Base-by-base conservation (phyloP, 2,888 invertebrate species). In the Macrophya annulata region DNA sequence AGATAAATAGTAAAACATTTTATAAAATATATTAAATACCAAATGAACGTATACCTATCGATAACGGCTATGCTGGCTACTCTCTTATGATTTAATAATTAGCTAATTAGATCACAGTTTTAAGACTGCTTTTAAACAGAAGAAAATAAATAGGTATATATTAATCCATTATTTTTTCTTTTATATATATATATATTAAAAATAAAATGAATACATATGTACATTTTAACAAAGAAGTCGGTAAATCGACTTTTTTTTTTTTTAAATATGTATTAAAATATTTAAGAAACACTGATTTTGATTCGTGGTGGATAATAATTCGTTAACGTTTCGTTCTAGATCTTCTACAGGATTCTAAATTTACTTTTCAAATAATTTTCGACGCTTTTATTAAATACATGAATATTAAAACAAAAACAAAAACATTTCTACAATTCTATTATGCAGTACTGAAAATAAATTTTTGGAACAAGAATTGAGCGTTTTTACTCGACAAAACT, bases 21-120 rank as follows among this genome's bases (percentile, higher is more conserved):
- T 81, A 62, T 81, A 81, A 81, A 81, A 81, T 81, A 81, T 81
- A 62, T 62, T 62, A 81, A 59, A 59, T 2, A 59, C 59, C 25
- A 62, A 6, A 40, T 81, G 40, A 81, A 59, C 62, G 6, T 40
- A 76, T 31, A 37, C 21, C 43, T 45, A 45, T 43, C 72, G 59
- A 62, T 51, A 17, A 4, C 25, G 31, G 51, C 25, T 51, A 62
- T n/a, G 25, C 43, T 17, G n/a, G n/a, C 17, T 25, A 62, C 31
- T 43, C 43, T 62, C 62, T 51, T 55, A 77, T 77, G 17, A 77
- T 77, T 77, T 77, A 55, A 17, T 37, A 55, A 77, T 37, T 77
- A 51, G 77, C 55, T 55, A 77, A 37, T 17, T 55, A 51, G 25
- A 51, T 51, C 6, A 51, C 1, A 51, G 6, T 77, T 31, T 68